Evolutionary conservation across 1,140 invertebrate genomes (phyloP), one percentile per base, ranked within the genome.

Genomic region (Habropoda laboriosa): DNA sequence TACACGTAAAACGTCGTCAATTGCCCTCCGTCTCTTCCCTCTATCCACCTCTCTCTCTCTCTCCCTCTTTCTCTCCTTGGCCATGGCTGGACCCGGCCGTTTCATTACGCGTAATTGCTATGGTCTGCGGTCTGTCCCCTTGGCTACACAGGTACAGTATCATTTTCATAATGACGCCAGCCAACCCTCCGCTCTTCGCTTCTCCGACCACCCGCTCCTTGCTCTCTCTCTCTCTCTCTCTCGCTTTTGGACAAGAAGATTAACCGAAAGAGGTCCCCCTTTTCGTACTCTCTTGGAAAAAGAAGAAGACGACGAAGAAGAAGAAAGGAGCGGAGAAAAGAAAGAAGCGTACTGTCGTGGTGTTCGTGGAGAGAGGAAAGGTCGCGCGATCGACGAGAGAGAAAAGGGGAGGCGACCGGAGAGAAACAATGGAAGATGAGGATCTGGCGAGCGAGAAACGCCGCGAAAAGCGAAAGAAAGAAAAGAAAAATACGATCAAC

Each of bases 91-190:
- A 88, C 83, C 85, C 67, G 86, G 88, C 83, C 91, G 92, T 93
- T 92, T 93, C 90, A 93, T 92, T 92, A 92, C 85, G 87, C 88
- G 88, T 92, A 92, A 92, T 92, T 92, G 88, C 88, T 89, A 90
- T 88, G 90, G 92, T 91, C 88, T 93, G 89, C 89, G 91, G 92
- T 92, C 89, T 90, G 88, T 91, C 88, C 87, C 83, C 88, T 89
- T 81, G 85, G 82, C 79, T 88, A 87, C 87, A 89, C 87, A 89
- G 88, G 87, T 89, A 92, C 87, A 90, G 92, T 93, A 92, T 93
- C 90, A 93, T 93, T 93, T 93, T 92, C 91, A 90, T 93, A 93
- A 92, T 93, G 85, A 93, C 84, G 87, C 89, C 78, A 86, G 58
- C 79, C 85, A 83, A 42, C 81, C 61, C 81, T 77, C 83, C 42